Evolutionary conservation across 2,888 invertebrate species (phyloP).

Genomic region (Ctenicera cuprea): DNA sequence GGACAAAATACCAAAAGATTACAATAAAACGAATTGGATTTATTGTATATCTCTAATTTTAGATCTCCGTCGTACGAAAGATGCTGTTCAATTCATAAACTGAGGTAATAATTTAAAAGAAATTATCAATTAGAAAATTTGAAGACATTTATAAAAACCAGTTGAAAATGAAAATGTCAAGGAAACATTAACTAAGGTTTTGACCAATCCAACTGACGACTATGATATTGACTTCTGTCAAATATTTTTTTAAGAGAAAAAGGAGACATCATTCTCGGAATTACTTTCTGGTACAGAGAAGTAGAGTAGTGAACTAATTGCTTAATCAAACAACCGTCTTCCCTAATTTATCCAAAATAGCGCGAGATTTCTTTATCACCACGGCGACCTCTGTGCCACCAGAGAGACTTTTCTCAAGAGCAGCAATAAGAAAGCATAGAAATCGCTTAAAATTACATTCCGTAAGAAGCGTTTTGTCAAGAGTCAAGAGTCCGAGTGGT

Average conservation of each 20-base stretch:
- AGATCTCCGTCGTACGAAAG: neutral
- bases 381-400: slow-evolving; percentile 4
- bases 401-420: slow-evolving; percentile 1
- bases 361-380: slow-evolving; percentile 4
- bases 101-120: neutral
- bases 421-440: slow-evolving; percentile 4
- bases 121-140: neutral
- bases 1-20: slow-evolving; percentile 12
- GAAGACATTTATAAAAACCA: slow-evolving; percentile 10
- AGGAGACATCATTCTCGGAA: neutral
- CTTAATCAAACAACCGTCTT: neutral
- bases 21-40: slow-evolving; percentile 16
- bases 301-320: slow-evolving; percentile 1
- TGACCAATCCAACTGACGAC: neutral
- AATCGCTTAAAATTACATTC: neutral
- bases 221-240: slow-evolving; percentile 1
- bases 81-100: neutral
- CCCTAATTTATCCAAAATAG: slow-evolving; percentile 19
- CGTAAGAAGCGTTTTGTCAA: neutral
- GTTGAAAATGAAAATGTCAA: neutral
- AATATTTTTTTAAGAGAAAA: slow-evolving; percentile 9
- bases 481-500: too few relatives aligned
- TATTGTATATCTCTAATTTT: slow-evolving; percentile 15
- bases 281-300: slow-evolving; percentile 3
- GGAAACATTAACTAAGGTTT: neutral